Conservation (phyloP, 2,888 invertebrate species). For the Eristalis pertinax region DNA sequence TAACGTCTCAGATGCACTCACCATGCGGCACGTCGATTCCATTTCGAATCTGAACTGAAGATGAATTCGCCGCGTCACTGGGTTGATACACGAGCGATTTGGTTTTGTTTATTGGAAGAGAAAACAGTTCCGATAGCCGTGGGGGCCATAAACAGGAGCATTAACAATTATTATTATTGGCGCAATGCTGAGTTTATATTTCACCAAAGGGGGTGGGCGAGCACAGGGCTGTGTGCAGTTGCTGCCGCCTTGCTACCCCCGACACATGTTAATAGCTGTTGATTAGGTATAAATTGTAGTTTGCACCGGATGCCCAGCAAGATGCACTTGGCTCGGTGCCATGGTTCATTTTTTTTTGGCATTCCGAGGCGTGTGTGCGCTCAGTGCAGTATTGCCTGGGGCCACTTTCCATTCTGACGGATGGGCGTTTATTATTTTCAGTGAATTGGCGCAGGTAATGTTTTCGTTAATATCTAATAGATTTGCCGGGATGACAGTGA, state of each 20-base stretch:
- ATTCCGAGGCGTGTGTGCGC: neutral
- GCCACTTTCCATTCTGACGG: slow-evolving; percentile 26
- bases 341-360: neutral
- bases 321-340: slow-evolving; percentile 56
- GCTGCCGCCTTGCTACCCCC: neutral
- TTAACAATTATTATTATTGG: slow-evolving; percentile 51
- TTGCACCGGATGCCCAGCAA: slow-evolving; percentile 17
- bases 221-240: neutral
- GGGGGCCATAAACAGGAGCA: slow-evolving; percentile 49
- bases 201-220: neutral
- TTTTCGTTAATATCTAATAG: slow-evolving; percentile 13
- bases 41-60: neutral
- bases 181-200: slow-evolving; percentile 1
- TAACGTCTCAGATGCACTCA: neutral
- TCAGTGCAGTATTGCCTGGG: neutral
- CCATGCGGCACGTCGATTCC: neutral
- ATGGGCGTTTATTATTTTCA: slow-evolving; percentile 23
- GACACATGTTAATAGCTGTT: slow-evolving; percentile 41
- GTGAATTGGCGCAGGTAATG: slow-evolving; percentile 24
- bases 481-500: neutral
- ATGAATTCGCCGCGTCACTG: neutral
- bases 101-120: slow-evolving; percentile 54
- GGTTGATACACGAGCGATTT: slow-evolving; percentile 21
- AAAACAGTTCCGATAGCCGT: slow-evolving; percentile 40
- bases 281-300: slow-evolving; percentile 52